Conservation (phyloP, 1,140 invertebrate genomes). For the Neodiprion virginianus region DNA sequence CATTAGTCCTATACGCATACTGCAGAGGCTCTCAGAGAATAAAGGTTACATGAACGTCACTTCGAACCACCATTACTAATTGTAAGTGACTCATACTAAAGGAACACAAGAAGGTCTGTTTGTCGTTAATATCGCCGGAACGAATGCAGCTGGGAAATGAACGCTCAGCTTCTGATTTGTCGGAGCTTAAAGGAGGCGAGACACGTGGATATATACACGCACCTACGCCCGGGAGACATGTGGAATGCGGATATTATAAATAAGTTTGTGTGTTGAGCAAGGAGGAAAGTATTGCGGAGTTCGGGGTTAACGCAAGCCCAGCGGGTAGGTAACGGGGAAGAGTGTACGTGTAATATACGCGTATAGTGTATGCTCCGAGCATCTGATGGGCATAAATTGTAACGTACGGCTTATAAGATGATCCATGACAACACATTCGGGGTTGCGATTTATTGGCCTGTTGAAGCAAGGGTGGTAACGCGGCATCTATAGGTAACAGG, state of each 20-base stretch:
- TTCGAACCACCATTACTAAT: no score
- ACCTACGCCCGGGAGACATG: neutral
- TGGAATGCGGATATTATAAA: neutral
- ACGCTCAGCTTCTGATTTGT: neutral
- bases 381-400: conserved; percentile 3
- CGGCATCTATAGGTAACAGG: neutral
- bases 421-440: neutral
- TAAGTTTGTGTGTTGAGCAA: neutral
- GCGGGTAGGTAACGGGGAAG: neutral
- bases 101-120: no score
- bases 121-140: neutral
- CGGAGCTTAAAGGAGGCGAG: neutral
- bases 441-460: neutral
- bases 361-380: neutral
- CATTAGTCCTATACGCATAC: no score
- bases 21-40: no score
- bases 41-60: no score
- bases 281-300: neutral
- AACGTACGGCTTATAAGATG: neutral
- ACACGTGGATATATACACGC: neutral
- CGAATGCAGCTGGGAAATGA: neutral
- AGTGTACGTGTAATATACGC: neutral
- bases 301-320: no score
- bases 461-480: neutral
- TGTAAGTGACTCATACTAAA: no score